A percentile compares a stretch with the other conserved stretches of the same genome.
phyloP scores from a whole-genome alignment of 2,888 invertebrate species.

The Chirona hameri region DNA sequence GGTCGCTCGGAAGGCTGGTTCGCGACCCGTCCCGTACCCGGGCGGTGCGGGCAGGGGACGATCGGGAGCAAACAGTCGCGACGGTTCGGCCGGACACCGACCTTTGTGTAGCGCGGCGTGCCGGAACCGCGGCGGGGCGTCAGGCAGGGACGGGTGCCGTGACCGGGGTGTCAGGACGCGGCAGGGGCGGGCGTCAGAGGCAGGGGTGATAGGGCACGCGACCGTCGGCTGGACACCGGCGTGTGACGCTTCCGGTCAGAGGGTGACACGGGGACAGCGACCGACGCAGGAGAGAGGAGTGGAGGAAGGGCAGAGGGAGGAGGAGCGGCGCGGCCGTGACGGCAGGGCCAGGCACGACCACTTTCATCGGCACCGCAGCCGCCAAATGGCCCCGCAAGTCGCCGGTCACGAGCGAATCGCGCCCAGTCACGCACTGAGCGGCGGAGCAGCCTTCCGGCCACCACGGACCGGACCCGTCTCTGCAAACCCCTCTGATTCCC shows the following conservation, averaged over 20 bases:
- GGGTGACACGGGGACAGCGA: not conserved
- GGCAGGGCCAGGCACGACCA: not conserved
- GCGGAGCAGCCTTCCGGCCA: not conserved
- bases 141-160: not conserved
- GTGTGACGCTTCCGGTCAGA: not conserved
- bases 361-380: not conserved
- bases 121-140: not conserved
- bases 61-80: not conserved
- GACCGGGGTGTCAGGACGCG: not conserved
- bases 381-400: not conserved
- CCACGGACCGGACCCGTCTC: not conserved
- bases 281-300: not conserved
- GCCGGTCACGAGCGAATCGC: not conserved
- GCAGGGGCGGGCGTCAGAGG: not conserved
- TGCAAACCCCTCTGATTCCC: no score
- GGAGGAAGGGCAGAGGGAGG: not conserved
- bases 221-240: not conserved
- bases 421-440: not conserved
- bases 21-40: no score
- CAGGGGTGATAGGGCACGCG: constrained; percentile 1
- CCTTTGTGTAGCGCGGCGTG: not conserved
- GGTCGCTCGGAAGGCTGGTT: no score
- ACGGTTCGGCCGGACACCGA: not conserved
- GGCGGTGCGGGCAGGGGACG: not conserved
- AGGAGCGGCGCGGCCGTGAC: not conserved